These are phyloP conservation scores for Drosophila equinoxialis DNA, from an alignment of 1,140 invertebrate species.

Conservation along the genomic window DNA sequence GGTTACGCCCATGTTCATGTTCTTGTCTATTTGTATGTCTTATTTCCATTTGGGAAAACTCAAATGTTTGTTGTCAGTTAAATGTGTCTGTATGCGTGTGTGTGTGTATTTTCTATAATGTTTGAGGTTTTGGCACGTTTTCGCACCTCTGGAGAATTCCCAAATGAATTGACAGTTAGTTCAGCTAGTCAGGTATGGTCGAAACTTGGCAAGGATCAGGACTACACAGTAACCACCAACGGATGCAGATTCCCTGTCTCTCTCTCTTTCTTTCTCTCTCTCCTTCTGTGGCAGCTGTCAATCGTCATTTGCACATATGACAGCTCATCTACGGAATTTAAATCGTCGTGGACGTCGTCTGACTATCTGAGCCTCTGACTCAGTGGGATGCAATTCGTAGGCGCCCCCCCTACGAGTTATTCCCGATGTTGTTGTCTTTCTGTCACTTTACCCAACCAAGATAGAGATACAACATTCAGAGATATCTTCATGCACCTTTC, in stretches of 20 bases:
- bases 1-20: constrained; percentile 68
- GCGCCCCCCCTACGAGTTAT: constrained; percentile 68
- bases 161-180: constrained; percentile 68
- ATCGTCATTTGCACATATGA: constrained; percentile 77
- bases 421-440: constrained; percentile 44
- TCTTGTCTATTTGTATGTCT: constrained; percentile 61
- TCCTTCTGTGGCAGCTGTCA: constrained; percentile 64
- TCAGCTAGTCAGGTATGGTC: constrained; percentile 34
- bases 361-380: constrained; percentile 63
- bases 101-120: constrained; percentile 26
- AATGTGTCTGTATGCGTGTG: constrained; percentile 54
- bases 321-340: constrained; percentile 75
- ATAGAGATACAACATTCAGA: constrained; percentile 77
- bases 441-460: constrained; percentile 63
- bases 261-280: neutral
- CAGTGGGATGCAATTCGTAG: constrained; percentile 80
- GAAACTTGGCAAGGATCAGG: constrained; percentile 35
- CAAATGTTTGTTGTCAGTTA: constrained; percentile 46
- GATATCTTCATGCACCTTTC: constrained; percentile 77
- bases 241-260: constrained; percentile 35
- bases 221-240: constrained; percentile 17
- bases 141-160: constrained; percentile 58
- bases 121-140: constrained; percentile 73
- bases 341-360: constrained; percentile 49
- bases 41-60: constrained; percentile 55